Evolutionary conservation across 1,140 invertebrate species (phyloP).

Genomic region (Augochlora pura): DNA sequence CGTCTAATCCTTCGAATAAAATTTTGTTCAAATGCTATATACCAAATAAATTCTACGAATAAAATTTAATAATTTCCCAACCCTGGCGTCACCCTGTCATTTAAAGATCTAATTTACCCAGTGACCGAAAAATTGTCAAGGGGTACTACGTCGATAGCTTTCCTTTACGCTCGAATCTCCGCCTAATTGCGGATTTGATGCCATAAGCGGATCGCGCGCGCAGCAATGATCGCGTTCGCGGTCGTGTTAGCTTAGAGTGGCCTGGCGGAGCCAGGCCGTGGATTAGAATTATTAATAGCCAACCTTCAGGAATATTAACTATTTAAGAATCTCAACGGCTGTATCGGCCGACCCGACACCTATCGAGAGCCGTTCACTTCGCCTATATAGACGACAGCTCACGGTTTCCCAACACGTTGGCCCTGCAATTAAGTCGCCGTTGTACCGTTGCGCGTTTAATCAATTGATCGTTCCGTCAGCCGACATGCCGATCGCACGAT

Average conservation of each 20-base stretch:
- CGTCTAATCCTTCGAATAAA: no score
- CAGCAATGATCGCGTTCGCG: conserved; percentile 38
- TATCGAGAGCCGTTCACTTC: conserved; percentile 64
- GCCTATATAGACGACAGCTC: conserved; percentile 50
- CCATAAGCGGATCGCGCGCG: conserved; percentile 41
- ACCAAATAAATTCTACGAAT: no score
- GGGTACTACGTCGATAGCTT: no score
- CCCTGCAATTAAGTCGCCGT: conserved; percentile 51
- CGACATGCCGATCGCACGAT: conserved; percentile 27
- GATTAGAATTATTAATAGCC: conserved; percentile 73
- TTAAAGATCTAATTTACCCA: no score
- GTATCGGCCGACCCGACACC: conserved; percentile 40
- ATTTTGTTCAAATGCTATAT: no score
- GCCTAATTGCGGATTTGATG: conserved; percentile 23
- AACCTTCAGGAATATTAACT: conserved; percentile 76
- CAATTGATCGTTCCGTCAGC: conserved; percentile 30
- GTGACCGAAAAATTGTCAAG: no score
- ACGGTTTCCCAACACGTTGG: conserved; percentile 50
- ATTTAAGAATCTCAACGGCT: conserved; percentile 68
- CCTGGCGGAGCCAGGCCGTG: conserved; percentile 48
- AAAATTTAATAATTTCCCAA: no score
- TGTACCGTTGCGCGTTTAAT: conserved; percentile 25
- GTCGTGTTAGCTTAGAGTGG: conserved; percentile 67
- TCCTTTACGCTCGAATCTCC: no score
- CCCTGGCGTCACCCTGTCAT: no score